Conservation (phyloP, 2,797 vertebrate genomes). For the Arctocebus calabarensis region DNA sequence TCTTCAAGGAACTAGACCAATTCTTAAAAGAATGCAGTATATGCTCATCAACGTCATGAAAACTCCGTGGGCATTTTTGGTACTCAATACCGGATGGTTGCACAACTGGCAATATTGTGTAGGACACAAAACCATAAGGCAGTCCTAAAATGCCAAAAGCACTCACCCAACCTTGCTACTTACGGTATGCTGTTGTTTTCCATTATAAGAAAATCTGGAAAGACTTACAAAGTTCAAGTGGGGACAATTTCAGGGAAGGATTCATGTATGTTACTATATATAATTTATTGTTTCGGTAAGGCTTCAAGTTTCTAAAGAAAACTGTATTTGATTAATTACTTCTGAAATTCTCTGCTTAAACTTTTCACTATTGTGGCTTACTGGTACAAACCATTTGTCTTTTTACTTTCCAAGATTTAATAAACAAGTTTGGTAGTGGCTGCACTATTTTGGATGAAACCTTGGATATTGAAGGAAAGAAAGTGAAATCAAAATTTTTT, state of each 20-base stretch:
- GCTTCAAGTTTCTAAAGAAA: slow-evolving; percentile 26
- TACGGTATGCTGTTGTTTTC: not conserved
- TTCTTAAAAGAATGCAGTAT: not conserved
- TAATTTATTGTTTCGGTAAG: slow-evolving; percentile 8
- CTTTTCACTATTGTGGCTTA: not conserved
- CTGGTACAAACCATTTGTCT: not conserved
- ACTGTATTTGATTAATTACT: not conserved
- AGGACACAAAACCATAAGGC: not conserved
- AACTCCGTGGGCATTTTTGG: not conserved
- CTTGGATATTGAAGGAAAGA: slow-evolving; percentile 28
- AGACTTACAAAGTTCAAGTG: not conserved
- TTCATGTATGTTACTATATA: not conserved
- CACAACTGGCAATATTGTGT: not conserved
- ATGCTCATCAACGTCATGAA: slow-evolving; percentile 28
- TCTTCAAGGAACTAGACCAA: slow-evolving; percentile 53
- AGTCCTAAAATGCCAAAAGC: not conserved
- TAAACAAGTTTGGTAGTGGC: not conserved
- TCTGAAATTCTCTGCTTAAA: slow-evolving; percentile 45
- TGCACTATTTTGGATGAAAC: slow-evolving; percentile 29
- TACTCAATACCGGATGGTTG: not conserved
- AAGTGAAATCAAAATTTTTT: slow-evolving; percentile 60
- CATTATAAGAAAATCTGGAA: slow-evolving; percentile 52
- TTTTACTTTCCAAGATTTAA: slow-evolving; percentile 45
- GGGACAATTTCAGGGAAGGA: not conserved
- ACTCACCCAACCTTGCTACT: not conserved